Conservation (phyloP, 2,888 invertebrate species). For the Caenorhabditis virilis region DNA sequence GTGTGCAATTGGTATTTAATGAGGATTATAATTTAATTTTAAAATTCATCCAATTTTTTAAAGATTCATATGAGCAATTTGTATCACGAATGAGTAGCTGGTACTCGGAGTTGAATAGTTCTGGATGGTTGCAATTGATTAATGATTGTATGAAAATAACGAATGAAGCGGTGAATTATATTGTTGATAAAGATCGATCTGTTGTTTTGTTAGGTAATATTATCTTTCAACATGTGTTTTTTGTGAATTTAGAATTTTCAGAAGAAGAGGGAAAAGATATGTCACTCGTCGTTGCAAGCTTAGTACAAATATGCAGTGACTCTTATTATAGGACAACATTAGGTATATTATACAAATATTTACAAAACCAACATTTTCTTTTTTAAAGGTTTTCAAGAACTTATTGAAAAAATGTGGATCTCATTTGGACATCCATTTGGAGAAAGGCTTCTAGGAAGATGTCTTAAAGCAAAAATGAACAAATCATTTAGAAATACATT, state of each 20-base stretch:
- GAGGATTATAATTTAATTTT: neutral
- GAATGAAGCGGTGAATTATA: constrained; percentile 27
- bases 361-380: constrained; percentile 5
- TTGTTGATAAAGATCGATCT: constrained; percentile 39
- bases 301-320: constrained; percentile 86
- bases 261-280: constrained; percentile 81
- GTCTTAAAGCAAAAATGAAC: constrained; percentile 1
- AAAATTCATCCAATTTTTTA: constrained; percentile 5
- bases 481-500: constrained; percentile 1
- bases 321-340: constrained; percentile 31
- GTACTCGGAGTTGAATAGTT: constrained; percentile 70
- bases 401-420: constrained; percentile 78
- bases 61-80: constrained; percentile 67
- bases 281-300: constrained; percentile 80
- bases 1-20: constrained; percentile 40
- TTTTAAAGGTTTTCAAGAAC: constrained; percentile 20
- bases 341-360: constrained; percentile 16
- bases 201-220: constrained; percentile 35
- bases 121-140: constrained; percentile 85
- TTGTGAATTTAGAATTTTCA: constrained; percentile 8
- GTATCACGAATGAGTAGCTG: constrained; percentile 68
- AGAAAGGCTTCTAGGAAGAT: constrained; percentile 38
- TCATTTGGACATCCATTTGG: constrained; percentile 56
- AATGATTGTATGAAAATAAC: constrained; percentile 22
- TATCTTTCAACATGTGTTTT: neutral